These are phyloP conservation scores for Drosophila borealis DNA, from an alignment of 2,888 invertebrate genomes.

Conservation along the genomic window DNA sequence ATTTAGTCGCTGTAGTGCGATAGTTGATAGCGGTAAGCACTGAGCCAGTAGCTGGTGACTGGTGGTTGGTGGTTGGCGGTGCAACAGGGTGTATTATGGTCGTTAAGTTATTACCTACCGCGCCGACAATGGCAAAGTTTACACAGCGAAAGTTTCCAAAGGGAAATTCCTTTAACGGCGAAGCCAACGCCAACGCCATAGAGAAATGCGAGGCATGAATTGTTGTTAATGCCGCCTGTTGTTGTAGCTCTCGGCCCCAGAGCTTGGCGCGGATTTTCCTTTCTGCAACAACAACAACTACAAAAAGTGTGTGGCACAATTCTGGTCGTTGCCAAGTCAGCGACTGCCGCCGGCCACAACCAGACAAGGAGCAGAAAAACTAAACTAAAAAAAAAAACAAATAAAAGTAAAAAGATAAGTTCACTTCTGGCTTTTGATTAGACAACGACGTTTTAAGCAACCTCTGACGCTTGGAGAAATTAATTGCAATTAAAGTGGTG, in stretches of 20 bases:
- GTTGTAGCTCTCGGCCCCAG: conserved; percentile 33
- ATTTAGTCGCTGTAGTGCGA: conserved; percentile 42
- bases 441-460: conserved; percentile 67
- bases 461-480: conserved; percentile 50
- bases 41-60: conserved; percentile 25
- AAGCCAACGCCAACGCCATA: conserved; percentile 28
- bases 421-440: conserved; percentile 62
- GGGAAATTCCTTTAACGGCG: conserved; percentile 72
- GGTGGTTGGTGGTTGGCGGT: conserved; percentile 48
- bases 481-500: conserved; percentile 72
- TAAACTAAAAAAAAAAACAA: conserved; percentile 29
- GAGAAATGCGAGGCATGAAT: conserved; percentile 72
- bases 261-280: conserved; percentile 65
- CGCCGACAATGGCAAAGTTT: conserved; percentile 75
- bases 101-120: conserved; percentile 78
- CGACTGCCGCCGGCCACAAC: conserved; percentile 41
- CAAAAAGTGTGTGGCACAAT: conserved; percentile 60
- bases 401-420: conserved; percentile 31
- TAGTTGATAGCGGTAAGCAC: conserved; percentile 49
- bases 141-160: conserved; percentile 70
- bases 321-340: conserved; percentile 54
- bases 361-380: conserved; percentile 14
- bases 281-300: conserved; percentile 22
- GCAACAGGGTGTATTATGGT: conserved; percentile 81
- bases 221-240: conserved; percentile 69